phyloP scores from a whole-genome alignment of 2,113 vertebrate species.

The Chloebia gouldiae region DNA sequence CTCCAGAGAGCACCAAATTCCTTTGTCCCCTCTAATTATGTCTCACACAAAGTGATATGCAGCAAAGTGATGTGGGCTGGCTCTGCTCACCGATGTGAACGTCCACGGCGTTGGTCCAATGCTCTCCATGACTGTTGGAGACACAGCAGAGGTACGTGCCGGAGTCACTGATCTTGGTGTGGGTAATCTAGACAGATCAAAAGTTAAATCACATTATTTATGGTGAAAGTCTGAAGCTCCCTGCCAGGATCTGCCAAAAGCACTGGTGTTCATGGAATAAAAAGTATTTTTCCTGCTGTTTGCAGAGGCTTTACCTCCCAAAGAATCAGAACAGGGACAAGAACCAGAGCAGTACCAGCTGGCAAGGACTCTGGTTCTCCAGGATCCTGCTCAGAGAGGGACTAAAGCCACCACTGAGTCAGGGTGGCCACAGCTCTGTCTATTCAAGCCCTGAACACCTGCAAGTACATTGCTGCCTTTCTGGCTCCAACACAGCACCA shows the following conservation, averaged over 20 bases:
- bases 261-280: not conserved
- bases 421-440: not conserved
- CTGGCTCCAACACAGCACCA: not conserved
- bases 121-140: conserved; percentile 76
- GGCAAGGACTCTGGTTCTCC: not conserved
- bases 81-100: conserved; percentile 73
- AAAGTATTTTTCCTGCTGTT: not conserved
- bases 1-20: not conserved
- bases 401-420: not conserved
- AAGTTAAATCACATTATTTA: not conserved
- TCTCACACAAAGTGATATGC: not conserved
- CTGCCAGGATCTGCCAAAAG: not conserved
- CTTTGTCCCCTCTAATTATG: not conserved
- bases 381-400: not conserved
- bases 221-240: not conserved
- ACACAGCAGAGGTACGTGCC: conserved; percentile 84
- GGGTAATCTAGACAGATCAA: conserved; percentile 27
- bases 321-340: not conserved
- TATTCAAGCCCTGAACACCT: not conserved
- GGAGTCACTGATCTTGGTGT: not conserved
- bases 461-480: not conserved
- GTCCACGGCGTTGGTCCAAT: conserved; percentile 79
- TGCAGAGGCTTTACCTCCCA: not conserved
- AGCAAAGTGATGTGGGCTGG: not conserved
- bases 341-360: not conserved